These are phyloP conservation scores for Oopsacas minuta DNA, from an alignment of 37 sponge, comb jelly and placozoan genomes.

Conservation along the genomic window DNA sequence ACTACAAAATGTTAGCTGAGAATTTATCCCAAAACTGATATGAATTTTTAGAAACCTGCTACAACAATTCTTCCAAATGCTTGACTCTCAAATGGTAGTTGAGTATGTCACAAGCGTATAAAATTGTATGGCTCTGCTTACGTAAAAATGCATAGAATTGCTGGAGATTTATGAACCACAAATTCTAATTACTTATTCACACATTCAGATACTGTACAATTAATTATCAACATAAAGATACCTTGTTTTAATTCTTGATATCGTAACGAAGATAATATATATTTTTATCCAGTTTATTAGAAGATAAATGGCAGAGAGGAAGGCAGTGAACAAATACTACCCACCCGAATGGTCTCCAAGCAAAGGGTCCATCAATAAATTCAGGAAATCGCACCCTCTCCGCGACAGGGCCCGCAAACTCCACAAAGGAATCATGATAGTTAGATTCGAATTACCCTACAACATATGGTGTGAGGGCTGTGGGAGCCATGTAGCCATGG, in stretches of 20 bases:
- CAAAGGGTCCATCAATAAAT: conserved; percentile 90
- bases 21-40: background rate
- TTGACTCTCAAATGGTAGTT: background rate
- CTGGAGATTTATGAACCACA: no score
- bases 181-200: no score
- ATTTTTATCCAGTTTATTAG: no score
- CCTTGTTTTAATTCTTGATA: no score
- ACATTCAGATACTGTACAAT: no score
- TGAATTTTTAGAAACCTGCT: background rate
- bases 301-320: conserved; percentile 81
- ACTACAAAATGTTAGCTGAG: background rate
- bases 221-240: background rate
- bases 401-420: conserved; percentile 88
- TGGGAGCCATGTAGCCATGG: conserved; percentile 88
- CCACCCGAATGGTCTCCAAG: conserved; percentile 87
- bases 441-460: conserved; percentile 94
- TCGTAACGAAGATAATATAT: no score
- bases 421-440: conserved; percentile 79
- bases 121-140: no score
- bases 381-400: conserved; percentile 78
- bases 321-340: conserved; percentile 94
- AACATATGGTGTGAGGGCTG: conserved; percentile 99
- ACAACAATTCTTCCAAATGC: background rate
- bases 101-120: no score
- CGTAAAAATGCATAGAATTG: no score